Evolutionary conservation across 2,797 vertebrate species (phyloP).

Genomic region (Pseudotriccus pelzelni): DNA sequence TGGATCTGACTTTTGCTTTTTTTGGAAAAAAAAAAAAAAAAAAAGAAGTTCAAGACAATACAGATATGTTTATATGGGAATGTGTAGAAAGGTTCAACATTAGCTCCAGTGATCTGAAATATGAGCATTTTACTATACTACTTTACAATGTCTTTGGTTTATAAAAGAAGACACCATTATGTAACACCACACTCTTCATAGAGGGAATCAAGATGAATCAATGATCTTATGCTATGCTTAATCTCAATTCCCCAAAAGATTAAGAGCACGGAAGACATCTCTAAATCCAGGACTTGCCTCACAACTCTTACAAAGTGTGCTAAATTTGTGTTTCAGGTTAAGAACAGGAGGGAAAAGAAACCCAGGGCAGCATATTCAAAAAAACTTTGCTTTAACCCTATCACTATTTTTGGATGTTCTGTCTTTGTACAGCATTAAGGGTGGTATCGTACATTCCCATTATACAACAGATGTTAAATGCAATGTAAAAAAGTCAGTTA

Average conservation of each 20-base stretch:
- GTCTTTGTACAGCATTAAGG: constrained; percentile 64
- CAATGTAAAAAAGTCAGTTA: constrained; percentile 82
- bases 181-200: not conserved
- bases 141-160: not conserved
- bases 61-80: not conserved
- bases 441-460: constrained; percentile 66
- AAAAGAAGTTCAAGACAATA: not conserved
- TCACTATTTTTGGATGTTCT: constrained; percentile 55
- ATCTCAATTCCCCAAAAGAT: constrained; percentile 21
- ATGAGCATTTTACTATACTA: not conserved
- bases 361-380: constrained; percentile 5
- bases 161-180: not conserved
- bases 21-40: not conserved
- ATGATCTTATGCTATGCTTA: not conserved
- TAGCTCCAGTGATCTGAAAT: not conserved
- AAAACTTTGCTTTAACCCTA: constrained; percentile 59
- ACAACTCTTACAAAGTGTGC: not conserved
- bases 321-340: not conserved
- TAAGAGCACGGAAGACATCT: not conserved
- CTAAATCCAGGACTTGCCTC: not conserved
- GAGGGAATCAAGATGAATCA: not conserved
- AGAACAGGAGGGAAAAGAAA: not conserved
- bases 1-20: not conserved
- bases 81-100: not conserved
- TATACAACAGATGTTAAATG: constrained; percentile 82